A percentile compares a stretch with the other conserved stretches of the same genome.
Conservation (phyloP, 2,113 vertebrate genomes). For the Hippocampus zosterae region DNA sequence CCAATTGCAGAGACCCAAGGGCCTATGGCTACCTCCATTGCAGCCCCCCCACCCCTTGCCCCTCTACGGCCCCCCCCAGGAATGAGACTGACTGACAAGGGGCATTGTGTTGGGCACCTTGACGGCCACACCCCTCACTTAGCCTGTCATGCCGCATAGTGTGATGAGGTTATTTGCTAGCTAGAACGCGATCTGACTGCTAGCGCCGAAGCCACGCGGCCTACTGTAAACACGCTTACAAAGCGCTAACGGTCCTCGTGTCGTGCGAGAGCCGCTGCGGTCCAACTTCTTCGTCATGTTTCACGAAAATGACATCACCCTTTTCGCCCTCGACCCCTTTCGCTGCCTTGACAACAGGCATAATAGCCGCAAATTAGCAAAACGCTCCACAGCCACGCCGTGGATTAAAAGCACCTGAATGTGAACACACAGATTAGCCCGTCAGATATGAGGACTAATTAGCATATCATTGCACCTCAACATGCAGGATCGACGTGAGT, state of each 20-base stretch:
- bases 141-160: conserved; percentile 74
- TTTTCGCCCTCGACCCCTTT: conserved; percentile 30
- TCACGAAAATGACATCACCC: conserved; percentile 35
- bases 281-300: conserved; percentile 41
- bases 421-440: conserved; percentile 65
- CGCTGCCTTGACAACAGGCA: conserved; percentile 33
- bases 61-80: conserved; percentile 66
- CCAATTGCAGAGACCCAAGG: conserved; percentile 75
- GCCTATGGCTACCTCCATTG: conserved; percentile 65
- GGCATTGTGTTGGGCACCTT: conserved; percentile 80
- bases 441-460: conserved; percentile 68
- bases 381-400: conserved; percentile 35
- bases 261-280: background rate
- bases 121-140: conserved; percentile 85
- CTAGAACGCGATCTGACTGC: conserved; percentile 40
- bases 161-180: conserved; percentile 71
- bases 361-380: conserved; percentile 56
- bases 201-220: conserved; percentile 31
- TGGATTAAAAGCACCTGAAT: conserved; percentile 70
- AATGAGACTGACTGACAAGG: conserved; percentile 87
- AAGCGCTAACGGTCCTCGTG: conserved; percentile 12
- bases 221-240: conserved; percentile 10
- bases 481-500: conserved; percentile 64
- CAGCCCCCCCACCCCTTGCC: conserved; percentile 60
- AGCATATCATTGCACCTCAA: conserved; percentile 69